phyloP scores from a whole-genome alignment of 2,113 vertebrate genomes.

The Lates calcarifer region DNA sequence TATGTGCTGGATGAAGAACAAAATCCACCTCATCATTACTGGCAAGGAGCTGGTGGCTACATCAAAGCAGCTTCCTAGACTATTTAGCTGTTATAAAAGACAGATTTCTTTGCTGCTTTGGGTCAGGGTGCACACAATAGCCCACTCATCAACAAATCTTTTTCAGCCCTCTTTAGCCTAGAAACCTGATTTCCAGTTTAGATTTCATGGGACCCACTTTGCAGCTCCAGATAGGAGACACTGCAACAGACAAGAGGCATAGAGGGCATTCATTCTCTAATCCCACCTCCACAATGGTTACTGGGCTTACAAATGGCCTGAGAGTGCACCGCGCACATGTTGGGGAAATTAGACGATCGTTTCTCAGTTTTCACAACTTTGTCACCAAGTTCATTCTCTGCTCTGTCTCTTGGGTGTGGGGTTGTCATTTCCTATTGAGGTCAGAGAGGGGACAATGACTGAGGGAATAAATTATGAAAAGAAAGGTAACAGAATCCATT shows the following conservation, averaged over 20 bases:
- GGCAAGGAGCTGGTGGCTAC: background rate
- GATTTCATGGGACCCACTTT: conserved; percentile 58
- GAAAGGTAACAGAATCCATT: conserved; percentile 69
- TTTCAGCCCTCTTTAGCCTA: conserved; percentile 52
- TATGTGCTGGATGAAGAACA: conserved; percentile 6
- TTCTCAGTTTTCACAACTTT: conserved; percentile 56
- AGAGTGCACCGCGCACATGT: background rate
- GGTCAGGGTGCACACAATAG: conserved; percentile 35
- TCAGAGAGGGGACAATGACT: conserved; percentile 41
- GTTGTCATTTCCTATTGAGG: conserved; percentile 55
- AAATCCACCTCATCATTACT: conserved; percentile 22
- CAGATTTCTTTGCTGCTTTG: conserved; percentile 10
- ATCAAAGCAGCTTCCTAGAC: conserved; percentile 22
- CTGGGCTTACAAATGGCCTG: conserved; percentile 37
- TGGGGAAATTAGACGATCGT: conserved; percentile 40
- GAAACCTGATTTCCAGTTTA: conserved; percentile 70
- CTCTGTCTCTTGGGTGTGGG: conserved; percentile 35
- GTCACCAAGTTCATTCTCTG: conserved; percentile 56
- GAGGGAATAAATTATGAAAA: conserved; percentile 74
- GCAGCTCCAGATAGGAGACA: conserved; percentile 28
- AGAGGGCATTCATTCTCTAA: conserved; percentile 50
- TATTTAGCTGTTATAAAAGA: conserved; percentile 34
- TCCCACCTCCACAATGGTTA: conserved; percentile 30
- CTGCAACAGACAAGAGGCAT: conserved; percentile 18
- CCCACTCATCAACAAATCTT: conserved; percentile 35